Evolutionary conservation across 2,888 invertebrate species (phyloP), one percentile per base, ranked within the genome.

Genomic region (Drosophila neutralis): DNA sequence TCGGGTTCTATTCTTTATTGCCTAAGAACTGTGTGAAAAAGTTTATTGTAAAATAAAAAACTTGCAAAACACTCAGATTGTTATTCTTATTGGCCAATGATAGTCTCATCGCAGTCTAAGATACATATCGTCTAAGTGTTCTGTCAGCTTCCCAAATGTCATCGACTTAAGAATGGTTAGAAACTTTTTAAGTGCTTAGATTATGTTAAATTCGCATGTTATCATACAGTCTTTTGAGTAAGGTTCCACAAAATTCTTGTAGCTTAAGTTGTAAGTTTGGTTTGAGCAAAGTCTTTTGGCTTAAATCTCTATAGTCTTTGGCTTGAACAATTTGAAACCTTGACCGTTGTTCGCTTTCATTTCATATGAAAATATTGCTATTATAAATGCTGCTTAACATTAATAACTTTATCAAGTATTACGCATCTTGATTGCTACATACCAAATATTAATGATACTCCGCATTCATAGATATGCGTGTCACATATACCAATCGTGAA

Each of bases 401-500:
- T 18, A 6, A 1, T 27, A 49, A 13, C 13, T 21, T 48, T 8
- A 5, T 4, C 49, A 15, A 10, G 5, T 29, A 27, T 35, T 21
- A 27, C 18, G 2, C 49, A 49, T 27, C 24, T 18, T 49, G n/a
- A 27, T 27, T 27, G 27, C 27, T 1, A 6, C 49, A 6, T 10
- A 18, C 15, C 45, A 45, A 45, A 45, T 45, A 45, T 45, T 45
- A 45, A 45, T 45, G 45, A 24, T 24, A 45, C 24, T 45, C 45
- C 45, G 24, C 45, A 45, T 45, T 24, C 8, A 45, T 11, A 40
- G 13, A 1, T 56, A 29, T n/a, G 42, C 18, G n/a, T 27, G 40
- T 29, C 56, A 27, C 40, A 62, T 18, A 21, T 31, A 11, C 27
- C 33, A 56, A 74, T 51, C 57, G 35, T 49, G 48, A 78, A 58